Percentiles rank a stretch among this genome's conserved stretches.
Evolutionary conservation across 1,140 invertebrate genomes (phyloP).

Genomic region (Lerema accius): DNA sequence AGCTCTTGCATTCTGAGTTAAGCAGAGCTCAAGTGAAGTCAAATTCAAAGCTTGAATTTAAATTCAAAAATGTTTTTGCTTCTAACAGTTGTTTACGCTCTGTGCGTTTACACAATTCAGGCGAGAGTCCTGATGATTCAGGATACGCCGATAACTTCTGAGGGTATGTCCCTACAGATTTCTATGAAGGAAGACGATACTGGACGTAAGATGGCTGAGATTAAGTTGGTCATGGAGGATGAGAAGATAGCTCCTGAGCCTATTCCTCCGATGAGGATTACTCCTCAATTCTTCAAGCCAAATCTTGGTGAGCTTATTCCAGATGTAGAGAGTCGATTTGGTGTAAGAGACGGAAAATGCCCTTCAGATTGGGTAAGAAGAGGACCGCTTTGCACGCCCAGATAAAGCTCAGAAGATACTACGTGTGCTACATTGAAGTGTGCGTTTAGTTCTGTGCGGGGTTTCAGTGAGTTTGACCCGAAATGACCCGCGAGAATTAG

Average conservation of each 20-base stretch:
- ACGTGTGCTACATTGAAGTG: no score
- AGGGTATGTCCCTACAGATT: not conserved
- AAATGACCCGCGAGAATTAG: no score
- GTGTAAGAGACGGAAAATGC: conserved; percentile 32
- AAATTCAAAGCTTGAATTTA: no score
- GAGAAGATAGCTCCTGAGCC: not conserved
- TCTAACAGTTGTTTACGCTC: not conserved
- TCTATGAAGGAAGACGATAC: conserved; percentile 14
- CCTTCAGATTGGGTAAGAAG: conserved; percentile 35
- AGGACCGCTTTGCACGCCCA: conserved; percentile 16
- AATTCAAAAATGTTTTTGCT: conserved; percentile 16
- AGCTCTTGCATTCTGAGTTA: not conserved
- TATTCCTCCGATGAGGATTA: not conserved
- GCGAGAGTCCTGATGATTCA: conserved; percentile 13
- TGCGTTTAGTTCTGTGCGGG: no score
- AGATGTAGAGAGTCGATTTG: conserved; percentile 29
- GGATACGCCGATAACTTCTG: conserved; percentile 1
- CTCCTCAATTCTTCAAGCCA: no score
- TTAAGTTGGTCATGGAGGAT: conserved; percentile 18
- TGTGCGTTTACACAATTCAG: conserved; percentile 3
- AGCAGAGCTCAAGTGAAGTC: conserved; percentile 2
- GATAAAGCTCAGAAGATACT: not conserved
- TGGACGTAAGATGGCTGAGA: conserved; percentile 12
- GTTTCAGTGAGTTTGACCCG: no score
- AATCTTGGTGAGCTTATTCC: conserved; percentile 34